Conservation (phyloP, 1,140 invertebrate genomes). For the Drosophila ironensis region DNA sequence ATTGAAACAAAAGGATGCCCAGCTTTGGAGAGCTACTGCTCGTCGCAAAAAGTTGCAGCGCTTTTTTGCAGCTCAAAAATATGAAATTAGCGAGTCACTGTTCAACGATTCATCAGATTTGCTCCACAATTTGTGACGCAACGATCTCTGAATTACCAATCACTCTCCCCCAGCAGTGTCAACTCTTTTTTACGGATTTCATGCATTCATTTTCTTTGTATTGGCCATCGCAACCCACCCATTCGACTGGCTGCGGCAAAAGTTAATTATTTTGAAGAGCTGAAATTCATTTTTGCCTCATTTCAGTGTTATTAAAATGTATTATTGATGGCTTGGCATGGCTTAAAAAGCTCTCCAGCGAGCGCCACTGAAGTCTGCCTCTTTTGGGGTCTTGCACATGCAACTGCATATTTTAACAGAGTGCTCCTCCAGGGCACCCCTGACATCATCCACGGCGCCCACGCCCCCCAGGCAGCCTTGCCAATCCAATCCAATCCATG, state of each 20-base stretch:
- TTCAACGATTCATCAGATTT: too few species aligned
- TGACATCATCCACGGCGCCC: neutral
- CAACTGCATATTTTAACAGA: conserved; percentile 74
- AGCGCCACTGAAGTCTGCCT: conserved; percentile 55
- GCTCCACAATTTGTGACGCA: neutral
- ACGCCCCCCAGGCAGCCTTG: conserved; percentile 15
- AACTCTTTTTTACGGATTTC: neutral
- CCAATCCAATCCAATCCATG: too few species aligned
- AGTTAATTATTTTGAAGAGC: conserved; percentile 27
- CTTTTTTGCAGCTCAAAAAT: conserved; percentile 1
- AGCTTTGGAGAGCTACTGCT: neutral
- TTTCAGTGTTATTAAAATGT: conserved; percentile 57
- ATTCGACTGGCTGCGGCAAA: neutral
- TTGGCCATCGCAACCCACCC: neutral
- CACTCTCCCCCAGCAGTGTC: neutral
- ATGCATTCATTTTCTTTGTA: conserved; percentile 1
- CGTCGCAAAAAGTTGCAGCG: neutral
- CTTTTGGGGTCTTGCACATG: conserved; percentile 54
- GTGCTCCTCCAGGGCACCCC: conserved; percentile 2
- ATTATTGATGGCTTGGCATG: conserved; percentile 62
- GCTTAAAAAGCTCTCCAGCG: conserved; percentile 43
- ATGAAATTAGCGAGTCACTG: neutral
- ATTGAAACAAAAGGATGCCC: neutral
- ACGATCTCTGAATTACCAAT: too few species aligned
- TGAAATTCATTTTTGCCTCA: conserved; percentile 50